Percentiles rank a stretch among this genome's conserved stretches.
Evolutionary conservation across 2,113 vertebrate genomes (phyloP).

Genomic region (Xiphophorus hellerii): DNA sequence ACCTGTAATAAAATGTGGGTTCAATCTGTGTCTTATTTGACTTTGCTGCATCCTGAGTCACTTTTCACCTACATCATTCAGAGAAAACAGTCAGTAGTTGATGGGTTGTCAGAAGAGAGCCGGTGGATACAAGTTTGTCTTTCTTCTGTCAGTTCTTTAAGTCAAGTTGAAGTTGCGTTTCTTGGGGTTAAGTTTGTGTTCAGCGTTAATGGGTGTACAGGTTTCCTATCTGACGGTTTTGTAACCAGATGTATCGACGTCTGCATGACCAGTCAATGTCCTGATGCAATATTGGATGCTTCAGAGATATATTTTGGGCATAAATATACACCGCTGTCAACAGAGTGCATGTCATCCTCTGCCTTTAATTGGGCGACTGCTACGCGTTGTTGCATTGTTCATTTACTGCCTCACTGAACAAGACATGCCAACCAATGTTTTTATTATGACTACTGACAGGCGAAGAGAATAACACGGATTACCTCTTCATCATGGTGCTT

Average conservation of each 20-base stretch:
- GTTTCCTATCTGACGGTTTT: too few species aligned
- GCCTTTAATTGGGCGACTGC: too few species aligned
- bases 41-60: background rate
- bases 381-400: too few species aligned
- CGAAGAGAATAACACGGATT: too few species aligned
- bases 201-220: too few species aligned
- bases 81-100: background rate
- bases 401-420: too few species aligned
- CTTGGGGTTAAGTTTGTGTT: too few species aligned
- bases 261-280: background rate
- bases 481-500: too few species aligned
- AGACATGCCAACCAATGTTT: too few species aligned
- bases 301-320: background rate
- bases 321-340: background rate
- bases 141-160: background rate
- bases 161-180: background rate
- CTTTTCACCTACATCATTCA: background rate
- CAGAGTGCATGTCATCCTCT: too few species aligned
- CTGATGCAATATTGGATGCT: background rate
- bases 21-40: background rate
- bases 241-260: background rate
- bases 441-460: too few species aligned
- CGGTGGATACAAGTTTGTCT: background rate
- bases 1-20: background rate
- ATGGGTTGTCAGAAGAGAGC: background rate